A percentile compares a stretch with the other conserved stretches of the same genome.
Conservation (phyloP, 2,797 vertebrate species). For the Neostethus bicornis region DNA sequence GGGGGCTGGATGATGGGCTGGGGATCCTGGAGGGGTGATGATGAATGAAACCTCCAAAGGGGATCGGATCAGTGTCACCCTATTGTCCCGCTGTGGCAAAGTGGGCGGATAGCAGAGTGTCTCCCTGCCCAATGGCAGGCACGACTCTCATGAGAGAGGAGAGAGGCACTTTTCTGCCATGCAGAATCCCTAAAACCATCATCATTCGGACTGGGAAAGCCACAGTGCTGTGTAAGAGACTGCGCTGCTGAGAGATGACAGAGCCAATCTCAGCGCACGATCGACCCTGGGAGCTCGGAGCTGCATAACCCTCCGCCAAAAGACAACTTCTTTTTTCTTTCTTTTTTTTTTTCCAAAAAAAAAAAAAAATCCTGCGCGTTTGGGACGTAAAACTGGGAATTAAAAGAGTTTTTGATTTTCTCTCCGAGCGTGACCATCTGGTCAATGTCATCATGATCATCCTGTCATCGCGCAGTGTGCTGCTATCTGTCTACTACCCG, state of each 20-base stretch:
- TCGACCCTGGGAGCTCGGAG: conserved; percentile 82
- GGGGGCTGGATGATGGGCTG: conserved; percentile 41
- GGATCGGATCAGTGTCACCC: conserved; percentile 81
- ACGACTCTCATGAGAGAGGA: conserved; percentile 86
- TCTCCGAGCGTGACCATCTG: conserved; percentile 71
- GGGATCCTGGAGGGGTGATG: conserved; percentile 12
- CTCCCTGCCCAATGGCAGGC: conserved; percentile 89
- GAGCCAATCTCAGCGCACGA: conserved; percentile 79
- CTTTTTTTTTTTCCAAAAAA: too few species aligned
- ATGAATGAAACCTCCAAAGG: conserved; percentile 72
- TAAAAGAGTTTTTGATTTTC: conserved; percentile 59
- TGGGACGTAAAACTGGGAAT: conserved; percentile 69
- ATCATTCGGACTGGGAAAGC: conserved; percentile 83
- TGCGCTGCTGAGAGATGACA: conserved; percentile 87
- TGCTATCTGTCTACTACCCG: conserved; percentile 96
- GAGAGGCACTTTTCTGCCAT: conserved; percentile 82
- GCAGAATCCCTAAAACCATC: conserved; percentile 87
- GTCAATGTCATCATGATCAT: conserved; percentile 93
- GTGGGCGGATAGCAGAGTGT: conserved; percentile 87
- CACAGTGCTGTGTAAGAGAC: conserved; percentile 79
- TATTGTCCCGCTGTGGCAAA: conserved; percentile 82
- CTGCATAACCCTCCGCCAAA: conserved; percentile 74
- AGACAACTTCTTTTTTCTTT: conserved; percentile 50
- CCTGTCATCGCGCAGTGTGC: conserved; percentile 92
- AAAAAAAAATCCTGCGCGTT: conserved; percentile 70